Conservation (phyloP, 2,888 invertebrate species). For the Stenolophus ochropezus region DNA sequence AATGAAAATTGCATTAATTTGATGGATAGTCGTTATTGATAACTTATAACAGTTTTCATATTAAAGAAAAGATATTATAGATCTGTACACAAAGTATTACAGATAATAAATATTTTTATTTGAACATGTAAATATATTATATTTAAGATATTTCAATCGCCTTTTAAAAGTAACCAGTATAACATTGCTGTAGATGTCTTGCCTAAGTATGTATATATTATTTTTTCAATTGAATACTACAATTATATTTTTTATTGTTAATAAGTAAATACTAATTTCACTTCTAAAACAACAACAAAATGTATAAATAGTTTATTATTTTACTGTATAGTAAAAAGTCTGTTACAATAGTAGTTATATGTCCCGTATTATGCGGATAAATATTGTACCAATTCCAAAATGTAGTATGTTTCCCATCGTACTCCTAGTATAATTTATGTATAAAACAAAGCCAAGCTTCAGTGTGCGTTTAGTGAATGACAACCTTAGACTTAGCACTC, state of each 20-base stretch:
- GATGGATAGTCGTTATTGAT: not conserved
- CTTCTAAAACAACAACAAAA: too few relatives aligned
- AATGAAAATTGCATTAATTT: conserved; percentile 1
- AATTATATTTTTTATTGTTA: too few relatives aligned
- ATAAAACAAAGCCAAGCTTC: not conserved
- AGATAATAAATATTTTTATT: too few relatives aligned
- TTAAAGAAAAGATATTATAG: not conserved
- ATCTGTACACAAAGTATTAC: too few relatives aligned
- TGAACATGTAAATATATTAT: too few relatives aligned
- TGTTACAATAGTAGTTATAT: not conserved
- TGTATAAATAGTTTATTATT: not conserved
- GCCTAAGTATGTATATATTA: too few relatives aligned
- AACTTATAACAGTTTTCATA: not conserved
- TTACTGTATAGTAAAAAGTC: not conserved
- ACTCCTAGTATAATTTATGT: not conserved
- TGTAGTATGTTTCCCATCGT: not conserved
- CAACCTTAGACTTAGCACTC: not conserved
- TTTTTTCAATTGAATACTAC: too few relatives aligned
- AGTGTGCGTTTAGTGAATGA: not conserved
- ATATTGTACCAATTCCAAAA: not conserved
- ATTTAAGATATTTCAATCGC: too few relatives aligned
- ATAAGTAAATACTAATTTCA: too few relatives aligned
- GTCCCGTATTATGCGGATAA: not conserved
- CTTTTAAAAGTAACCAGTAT: too few relatives aligned
- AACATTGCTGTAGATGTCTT: too few relatives aligned